A percentile compares a stretch with the other conserved stretches of the same genome.
These are phyloP conservation scores for Embidobia sp. DNA, from an alignment of 2,888 invertebrate species.

Conservation along the genomic window DNA sequence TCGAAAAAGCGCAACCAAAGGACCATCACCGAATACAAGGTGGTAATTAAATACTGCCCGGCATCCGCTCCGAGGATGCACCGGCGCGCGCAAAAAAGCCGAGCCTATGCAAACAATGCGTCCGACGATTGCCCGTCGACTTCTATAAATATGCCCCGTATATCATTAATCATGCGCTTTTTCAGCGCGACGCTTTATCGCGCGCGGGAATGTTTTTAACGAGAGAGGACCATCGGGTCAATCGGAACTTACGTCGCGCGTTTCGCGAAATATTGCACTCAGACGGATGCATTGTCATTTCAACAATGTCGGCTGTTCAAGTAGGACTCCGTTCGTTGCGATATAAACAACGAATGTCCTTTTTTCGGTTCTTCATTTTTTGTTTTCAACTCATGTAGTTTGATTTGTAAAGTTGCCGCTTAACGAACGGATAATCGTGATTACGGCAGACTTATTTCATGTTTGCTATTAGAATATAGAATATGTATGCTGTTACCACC, in stretches of 20 bases:
- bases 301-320: slow-evolving; percentile 10
- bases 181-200: slow-evolving; percentile 53
- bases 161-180: slow-evolving; percentile 63
- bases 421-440: no score
- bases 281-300: slow-evolving; percentile 27
- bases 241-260: slow-evolving; percentile 35
- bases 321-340: background rate
- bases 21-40: slow-evolving; percentile 65
- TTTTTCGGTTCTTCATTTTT: background rate
- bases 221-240: slow-evolving; percentile 36
- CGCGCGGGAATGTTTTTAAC: slow-evolving; percentile 56
- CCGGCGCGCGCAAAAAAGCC: slow-evolving; percentile 41
- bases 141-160: slow-evolving; percentile 63
- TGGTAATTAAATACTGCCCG: slow-evolving; percentile 66
- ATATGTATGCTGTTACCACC: no score
- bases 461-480: no score
- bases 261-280: slow-evolving; percentile 49
- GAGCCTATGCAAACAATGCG: slow-evolving; percentile 65
- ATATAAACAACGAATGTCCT: slow-evolving; percentile 7
- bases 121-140: slow-evolving; percentile 48
- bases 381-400: background rate
- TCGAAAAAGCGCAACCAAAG: slow-evolving; percentile 52
- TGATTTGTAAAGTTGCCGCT: slow-evolving; percentile 2
- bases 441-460: no score
- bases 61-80: slow-evolving; percentile 50